phyloP scores from a whole-genome alignment of 2,113 vertebrate species.

The Menidia beryllina region DNA sequence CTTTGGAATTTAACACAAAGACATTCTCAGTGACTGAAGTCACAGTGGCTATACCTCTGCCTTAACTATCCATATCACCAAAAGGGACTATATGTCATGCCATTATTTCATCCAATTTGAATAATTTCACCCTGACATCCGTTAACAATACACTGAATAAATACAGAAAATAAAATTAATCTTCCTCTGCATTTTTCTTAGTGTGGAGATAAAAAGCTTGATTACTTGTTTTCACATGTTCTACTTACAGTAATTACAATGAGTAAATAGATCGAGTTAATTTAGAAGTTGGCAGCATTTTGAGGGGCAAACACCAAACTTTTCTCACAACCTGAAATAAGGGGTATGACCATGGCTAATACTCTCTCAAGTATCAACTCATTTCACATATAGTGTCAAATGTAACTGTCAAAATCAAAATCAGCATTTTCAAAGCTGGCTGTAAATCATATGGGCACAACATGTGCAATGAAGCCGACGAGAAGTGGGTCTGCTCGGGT shows the following conservation, averaged over 20 bases:
- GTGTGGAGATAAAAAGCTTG: too few species aligned
- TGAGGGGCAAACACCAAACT: neutral
- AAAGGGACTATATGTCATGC: too few species aligned
- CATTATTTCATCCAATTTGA: too few species aligned
- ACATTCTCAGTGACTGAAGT: too few species aligned
- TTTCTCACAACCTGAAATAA: constrained; percentile 7
- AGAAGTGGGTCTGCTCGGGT: constrained; percentile 40
- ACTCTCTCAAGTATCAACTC: neutral
- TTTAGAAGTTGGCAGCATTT: neutral
- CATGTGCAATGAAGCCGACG: constrained; percentile 23
- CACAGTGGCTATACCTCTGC: too few species aligned
- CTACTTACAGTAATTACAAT: neutral
- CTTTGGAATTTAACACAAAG: too few species aligned
- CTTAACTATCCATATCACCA: too few species aligned
- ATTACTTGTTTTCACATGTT: neutral
- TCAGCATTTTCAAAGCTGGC: constrained; percentile 33
- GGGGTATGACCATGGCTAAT: neutral
- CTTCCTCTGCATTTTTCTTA: too few species aligned
- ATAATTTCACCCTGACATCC: too few species aligned
- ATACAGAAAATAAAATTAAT: too few species aligned
- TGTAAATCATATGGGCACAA: constrained; percentile 40
- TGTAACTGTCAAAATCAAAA: constrained; percentile 25
- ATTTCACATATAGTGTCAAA: constrained; percentile 14
- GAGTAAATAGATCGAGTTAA: neutral
- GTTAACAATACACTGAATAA: too few species aligned